A percentile compares a stretch with the other conserved stretches of the same genome.
These are phyloP conservation scores for Cisticola juncidis DNA, from an alignment of 2,113 vertebrate species.

Conservation along the genomic window DNA sequence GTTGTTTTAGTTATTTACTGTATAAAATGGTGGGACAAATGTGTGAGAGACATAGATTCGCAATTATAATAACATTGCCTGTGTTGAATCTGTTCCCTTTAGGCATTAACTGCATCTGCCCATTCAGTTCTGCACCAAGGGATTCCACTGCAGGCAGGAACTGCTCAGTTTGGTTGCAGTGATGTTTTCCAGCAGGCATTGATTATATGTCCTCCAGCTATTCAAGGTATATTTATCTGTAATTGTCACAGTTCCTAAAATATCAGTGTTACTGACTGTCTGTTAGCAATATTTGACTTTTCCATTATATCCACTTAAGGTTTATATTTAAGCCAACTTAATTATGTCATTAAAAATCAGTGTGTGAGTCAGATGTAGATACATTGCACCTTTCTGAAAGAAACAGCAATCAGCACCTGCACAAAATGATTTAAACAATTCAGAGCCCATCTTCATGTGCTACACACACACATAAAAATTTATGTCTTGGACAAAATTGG, in stretches of 20 bases:
- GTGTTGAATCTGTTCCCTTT: not conserved
- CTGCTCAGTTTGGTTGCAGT: constrained; percentile 90
- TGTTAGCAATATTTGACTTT: not conserved
- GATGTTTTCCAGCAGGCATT: constrained; percentile 95
- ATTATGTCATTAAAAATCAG: not conserved
- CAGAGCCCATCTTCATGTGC: not conserved
- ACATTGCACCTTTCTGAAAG: not conserved
- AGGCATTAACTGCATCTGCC: constrained; percentile 88
- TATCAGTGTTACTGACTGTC: not conserved
- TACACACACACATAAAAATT: fast-evolving
- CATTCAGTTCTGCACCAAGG: constrained; percentile 91
- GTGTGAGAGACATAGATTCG: not conserved
- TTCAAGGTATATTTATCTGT: constrained; percentile 85
- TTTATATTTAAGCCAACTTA: not conserved
- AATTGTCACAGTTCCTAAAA: not conserved
- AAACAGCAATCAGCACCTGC: not conserved
- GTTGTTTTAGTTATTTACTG: not conserved
- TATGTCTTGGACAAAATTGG: not conserved
- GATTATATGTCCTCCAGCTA: constrained; percentile 91
- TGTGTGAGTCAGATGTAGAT: not conserved
- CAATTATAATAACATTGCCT: not conserved
- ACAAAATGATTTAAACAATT: not conserved
- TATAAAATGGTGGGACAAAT: not conserved
- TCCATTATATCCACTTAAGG: not conserved
- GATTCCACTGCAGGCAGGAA: constrained; percentile 91